Evolutionary conservation across 2,113 vertebrate genomes (phyloP).

Genomic region (Ranitomeya variabilis): DNA sequence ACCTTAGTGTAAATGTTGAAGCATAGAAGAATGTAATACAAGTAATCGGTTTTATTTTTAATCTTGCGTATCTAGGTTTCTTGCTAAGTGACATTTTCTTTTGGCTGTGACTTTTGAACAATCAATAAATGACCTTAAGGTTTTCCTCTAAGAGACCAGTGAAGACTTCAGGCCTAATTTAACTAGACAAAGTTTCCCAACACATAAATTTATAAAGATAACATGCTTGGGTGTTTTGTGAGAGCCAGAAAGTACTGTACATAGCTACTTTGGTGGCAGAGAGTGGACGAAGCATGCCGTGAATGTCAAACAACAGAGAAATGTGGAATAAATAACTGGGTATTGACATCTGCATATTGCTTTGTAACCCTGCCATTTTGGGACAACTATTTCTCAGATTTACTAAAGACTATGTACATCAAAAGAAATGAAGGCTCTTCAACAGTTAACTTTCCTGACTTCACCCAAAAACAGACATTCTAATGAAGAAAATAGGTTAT

Average conservation of each 20-base stretch:
- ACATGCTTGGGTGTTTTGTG: constrained; percentile 6
- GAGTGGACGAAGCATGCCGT: not conserved
- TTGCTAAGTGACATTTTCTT: constrained; percentile 39
- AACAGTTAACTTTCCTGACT: not conserved
- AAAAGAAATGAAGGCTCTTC: not conserved
- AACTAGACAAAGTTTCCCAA: constrained; percentile 32
- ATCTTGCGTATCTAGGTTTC: not conserved
- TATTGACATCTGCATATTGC: not conserved
- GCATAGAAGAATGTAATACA: not conserved
- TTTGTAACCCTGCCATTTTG: constrained; percentile 15
- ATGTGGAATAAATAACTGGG: not conserved
- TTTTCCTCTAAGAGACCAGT: not conserved
- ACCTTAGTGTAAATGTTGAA: not conserved
- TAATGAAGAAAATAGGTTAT: not conserved
- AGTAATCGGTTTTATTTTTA: constrained; percentile 19
- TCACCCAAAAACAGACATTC: not conserved
- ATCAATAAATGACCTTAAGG: constrained; percentile 49
- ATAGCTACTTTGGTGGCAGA: not conserved
- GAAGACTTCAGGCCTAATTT: constrained; percentile 34
- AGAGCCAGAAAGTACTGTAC: not conserved
- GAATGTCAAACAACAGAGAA: not conserved
- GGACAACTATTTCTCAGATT: not conserved
- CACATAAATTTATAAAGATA: constrained; percentile 38
- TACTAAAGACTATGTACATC: not conserved
- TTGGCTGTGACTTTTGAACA: constrained; percentile 25